Percentiles rank a stretch among this genome's conserved stretches.
Evolutionary conservation across 2,113 vertebrate species (phyloP).

Genomic region (Glaucomys volans): DNA sequence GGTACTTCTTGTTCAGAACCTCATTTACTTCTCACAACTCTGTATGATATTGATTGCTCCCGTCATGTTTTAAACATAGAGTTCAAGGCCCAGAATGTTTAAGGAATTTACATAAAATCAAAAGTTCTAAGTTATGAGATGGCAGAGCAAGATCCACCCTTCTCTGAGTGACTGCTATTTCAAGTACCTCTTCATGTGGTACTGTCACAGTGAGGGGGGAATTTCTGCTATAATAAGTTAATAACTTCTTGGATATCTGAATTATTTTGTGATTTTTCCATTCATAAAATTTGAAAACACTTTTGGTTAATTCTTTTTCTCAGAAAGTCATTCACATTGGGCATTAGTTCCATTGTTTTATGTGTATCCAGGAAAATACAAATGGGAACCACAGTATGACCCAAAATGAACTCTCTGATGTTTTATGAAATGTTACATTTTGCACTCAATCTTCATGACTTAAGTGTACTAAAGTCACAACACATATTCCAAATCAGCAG

Average conservation of each 20-base stretch:
- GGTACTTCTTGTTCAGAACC: not conserved
- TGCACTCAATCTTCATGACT: conserved; percentile 44
- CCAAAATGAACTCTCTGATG: conserved; percentile 19
- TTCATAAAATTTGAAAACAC: not conserved
- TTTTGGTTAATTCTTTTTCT: not conserved
- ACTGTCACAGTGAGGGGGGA: not conserved
- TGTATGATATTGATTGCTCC: not conserved
- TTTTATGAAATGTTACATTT: conserved; percentile 68
- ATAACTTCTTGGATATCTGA: not conserved
- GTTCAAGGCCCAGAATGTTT: not conserved
- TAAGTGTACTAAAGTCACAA: conserved; percentile 44
- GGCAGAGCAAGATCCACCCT: not conserved
- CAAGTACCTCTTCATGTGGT: not conserved
- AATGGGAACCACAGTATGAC: conserved; percentile 1
- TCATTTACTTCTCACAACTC: not conserved
- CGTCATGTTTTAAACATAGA: not conserved
- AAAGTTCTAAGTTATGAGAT: not conserved
- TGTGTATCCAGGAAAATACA: not conserved
- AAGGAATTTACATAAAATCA: not conserved
- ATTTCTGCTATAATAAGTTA: not conserved
- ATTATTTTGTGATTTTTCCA: not conserved
- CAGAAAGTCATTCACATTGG: not conserved
- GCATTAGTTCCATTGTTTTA: not conserved
- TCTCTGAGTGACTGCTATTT: not conserved
- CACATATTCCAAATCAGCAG: conserved; percentile 57